Evolutionary conservation across 1,140 invertebrate species (phyloP), one percentile per base, ranked within the genome.

Genomic region (Conopomorpha cramerella): DNA sequence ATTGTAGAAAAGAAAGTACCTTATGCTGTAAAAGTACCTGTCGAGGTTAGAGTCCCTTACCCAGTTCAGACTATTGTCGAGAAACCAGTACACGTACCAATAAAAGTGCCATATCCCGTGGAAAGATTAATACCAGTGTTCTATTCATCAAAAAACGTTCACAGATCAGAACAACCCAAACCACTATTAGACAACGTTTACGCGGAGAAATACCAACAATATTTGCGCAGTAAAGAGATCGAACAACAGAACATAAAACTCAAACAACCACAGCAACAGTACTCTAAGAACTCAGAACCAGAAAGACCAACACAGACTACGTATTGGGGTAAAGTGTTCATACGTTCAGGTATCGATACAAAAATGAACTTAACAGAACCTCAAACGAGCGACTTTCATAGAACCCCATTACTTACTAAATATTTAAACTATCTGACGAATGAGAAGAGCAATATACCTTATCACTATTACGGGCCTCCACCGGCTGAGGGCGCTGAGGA

Each of bases 21-120:
- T 4, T 81, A 81, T 45, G 64, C 74, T 1, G 63, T 84, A 0
- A 72, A 85, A 38, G 64, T 81, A 8, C 78, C 80, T 19, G 56
- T 82, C 34, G 68, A 80, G 7, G 57, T 82, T 0, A 78, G 80
- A 46, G 56, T 80, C 0, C 78, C 80, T 2, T 83, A 84, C 43
- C 65, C 79, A 11, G 61, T 78, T 1, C 77, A 82, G 34, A 80
- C 57, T 38, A 54, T 61, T 32, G 50, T 71, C 2, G 68, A 78
- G 40, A 76, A 73, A 43, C 55, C 52, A n/a, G 55, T 59, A n/a
- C 52, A 56, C 13, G 32, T 49, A 0, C 38, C 34, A 16, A 35
- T 57, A 27, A 42, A 38, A 29, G 39, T 65, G 8, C 71, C 68
- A 11, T 67, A 67, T 36, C 48, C 45, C 1, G 56, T 68, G 13